These are phyloP conservation scores for Hyalella azteca DNA, from an alignment of 2,888 invertebrate genomes.

Conservation along the genomic window DNA sequence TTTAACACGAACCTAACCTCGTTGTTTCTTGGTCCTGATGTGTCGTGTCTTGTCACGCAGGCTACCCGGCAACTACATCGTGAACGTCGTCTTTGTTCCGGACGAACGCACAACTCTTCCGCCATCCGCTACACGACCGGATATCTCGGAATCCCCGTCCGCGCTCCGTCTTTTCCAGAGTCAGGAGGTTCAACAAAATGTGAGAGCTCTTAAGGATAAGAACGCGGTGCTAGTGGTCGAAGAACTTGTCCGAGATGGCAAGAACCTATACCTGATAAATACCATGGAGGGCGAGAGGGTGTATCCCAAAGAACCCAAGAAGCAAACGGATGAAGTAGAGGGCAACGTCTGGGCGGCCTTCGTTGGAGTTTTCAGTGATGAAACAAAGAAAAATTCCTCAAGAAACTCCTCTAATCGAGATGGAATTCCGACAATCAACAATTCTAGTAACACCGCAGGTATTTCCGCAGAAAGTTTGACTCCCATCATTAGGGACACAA, in stretches of 20 bases:
- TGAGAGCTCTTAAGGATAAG: neutral
- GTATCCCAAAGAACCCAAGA: neutral
- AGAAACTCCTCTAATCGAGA: neutral
- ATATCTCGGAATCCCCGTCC: neutral
- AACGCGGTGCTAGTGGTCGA: slow-evolving; percentile 7
- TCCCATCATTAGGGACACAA: neutral
- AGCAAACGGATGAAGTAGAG: neutral
- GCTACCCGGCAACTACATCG: neutral
- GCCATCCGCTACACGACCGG: neutral
- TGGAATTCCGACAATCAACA: neutral
- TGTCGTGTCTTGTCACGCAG: neutral
- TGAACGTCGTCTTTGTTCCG: slow-evolving; percentile 1
- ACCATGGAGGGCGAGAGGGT: neutral
- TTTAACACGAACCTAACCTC: too few species aligned
- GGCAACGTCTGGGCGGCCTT: neutral
- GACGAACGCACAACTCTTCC: too few species aligned
- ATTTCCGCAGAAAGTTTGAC: neutral
- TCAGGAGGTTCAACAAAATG: neutral
- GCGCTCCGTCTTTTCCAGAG: slow-evolving; percentile 15
- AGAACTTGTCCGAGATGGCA: neutral
- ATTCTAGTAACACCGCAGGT: neutral
- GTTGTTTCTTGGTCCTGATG: too few species aligned
- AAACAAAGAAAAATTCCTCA: neutral
- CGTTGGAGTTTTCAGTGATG: neutral
- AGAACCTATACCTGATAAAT: neutral